Evolutionary conservation across 2,113 vertebrate species (phyloP).

Genomic region (Ellobius talpinus): DNA sequence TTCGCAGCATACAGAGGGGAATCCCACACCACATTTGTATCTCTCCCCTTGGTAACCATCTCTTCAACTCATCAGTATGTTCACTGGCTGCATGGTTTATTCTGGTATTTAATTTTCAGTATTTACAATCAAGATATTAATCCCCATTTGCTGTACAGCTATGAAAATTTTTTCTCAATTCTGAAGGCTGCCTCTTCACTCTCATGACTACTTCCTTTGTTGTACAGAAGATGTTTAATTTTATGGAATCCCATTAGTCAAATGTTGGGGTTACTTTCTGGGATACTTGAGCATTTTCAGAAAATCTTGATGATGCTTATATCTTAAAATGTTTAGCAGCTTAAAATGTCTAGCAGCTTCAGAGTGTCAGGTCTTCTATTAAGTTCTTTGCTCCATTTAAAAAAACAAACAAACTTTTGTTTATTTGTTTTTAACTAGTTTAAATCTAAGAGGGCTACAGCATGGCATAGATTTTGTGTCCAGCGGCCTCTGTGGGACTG

Average conservation of each 20-base stretch:
- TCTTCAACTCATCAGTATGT: background rate
- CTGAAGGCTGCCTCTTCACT: too few relatives aligned
- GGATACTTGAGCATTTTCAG: background rate
- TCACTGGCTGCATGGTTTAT: background rate
- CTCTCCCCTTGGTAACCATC: background rate
- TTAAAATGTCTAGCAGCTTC: background rate
- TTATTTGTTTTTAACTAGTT: background rate
- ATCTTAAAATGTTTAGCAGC: background rate
- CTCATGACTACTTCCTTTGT: background rate
- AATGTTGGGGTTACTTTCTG: background rate
- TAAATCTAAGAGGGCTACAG: background rate
- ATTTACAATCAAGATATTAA: background rate
- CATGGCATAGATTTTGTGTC: background rate
- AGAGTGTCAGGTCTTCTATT: background rate
- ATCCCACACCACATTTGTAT: too few relatives aligned
- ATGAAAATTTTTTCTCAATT: background rate
- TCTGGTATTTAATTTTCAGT: background rate
- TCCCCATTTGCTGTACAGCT: background rate
- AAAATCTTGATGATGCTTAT: background rate
- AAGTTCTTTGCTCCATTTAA: background rate
- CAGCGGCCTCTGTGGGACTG: background rate
- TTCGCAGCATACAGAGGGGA: too few relatives aligned
- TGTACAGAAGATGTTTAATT: background rate
- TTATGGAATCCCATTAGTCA: background rate
- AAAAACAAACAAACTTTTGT: too few relatives aligned